These are phyloP conservation scores for Chaunax sp. DNA, from an alignment of 2,797 vertebrate genomes.

Conservation along the genomic window DNA sequence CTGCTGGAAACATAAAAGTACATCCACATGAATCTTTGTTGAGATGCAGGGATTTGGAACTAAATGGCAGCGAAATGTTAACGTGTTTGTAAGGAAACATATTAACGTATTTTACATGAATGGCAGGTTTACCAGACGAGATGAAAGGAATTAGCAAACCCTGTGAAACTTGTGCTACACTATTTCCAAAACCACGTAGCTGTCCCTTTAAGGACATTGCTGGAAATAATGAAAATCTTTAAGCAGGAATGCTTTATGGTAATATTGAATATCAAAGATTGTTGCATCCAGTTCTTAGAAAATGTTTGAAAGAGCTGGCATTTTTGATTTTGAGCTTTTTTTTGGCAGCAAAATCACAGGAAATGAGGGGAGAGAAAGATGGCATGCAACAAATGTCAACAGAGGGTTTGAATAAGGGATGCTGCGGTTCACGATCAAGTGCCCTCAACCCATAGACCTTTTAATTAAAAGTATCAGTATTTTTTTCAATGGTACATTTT, in stretches of 20 bases:
- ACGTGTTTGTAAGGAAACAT: background rate
- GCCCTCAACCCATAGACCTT: background rate
- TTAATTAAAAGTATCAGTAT: too few relatives aligned
- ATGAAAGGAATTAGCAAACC: background rate
- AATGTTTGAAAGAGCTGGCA: background rate
- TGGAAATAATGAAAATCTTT: background rate
- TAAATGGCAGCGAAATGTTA: background rate
- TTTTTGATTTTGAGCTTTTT: background rate
- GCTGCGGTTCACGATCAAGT: background rate
- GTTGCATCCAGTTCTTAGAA: background rate
- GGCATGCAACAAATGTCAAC: too few relatives aligned
- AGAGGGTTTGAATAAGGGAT: background rate
- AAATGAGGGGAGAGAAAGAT: too few relatives aligned
- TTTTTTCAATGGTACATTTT: too few relatives aligned
- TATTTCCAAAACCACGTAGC: background rate
- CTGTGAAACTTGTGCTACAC: too few relatives aligned
- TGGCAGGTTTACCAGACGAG: too few relatives aligned
- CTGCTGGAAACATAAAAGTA: background rate
- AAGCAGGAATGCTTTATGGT: background rate
- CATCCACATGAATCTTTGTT: background rate
- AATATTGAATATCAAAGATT: conserved; percentile 4
- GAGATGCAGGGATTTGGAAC: background rate
- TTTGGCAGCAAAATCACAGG: background rate
- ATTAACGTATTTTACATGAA: background rate
- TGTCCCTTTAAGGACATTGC: background rate